Conservation (phyloP, 2,888 invertebrate genomes). For the Asteroscopus sphinx region DNA sequence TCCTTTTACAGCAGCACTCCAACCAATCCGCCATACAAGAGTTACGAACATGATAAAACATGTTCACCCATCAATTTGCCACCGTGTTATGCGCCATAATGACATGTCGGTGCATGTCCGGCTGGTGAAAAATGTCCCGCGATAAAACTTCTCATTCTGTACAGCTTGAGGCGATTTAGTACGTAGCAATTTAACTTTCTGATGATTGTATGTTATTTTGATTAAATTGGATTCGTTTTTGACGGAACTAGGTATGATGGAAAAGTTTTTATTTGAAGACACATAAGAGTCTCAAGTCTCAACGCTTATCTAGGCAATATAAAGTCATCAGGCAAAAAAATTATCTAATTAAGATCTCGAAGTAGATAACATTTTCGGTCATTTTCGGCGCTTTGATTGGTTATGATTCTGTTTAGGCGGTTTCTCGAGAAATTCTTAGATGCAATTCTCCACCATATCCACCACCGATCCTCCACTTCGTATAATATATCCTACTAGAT, state of each 20-base stretch:
- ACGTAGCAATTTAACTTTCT: slow-evolving; percentile 61
- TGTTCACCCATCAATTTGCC: slow-evolving; percentile 57
- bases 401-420: too few species aligned
- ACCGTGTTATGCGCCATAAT: slow-evolving; percentile 57
- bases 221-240: slow-evolving; percentile 44
- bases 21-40: slow-evolving; percentile 29
- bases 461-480: too few species aligned
- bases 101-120: slow-evolving; percentile 49
- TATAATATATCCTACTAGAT: too few species aligned
- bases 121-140: slow-evolving; percentile 66
- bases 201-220: slow-evolving; percentile 56
- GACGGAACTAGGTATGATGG: slow-evolving; percentile 7
- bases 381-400: too few species aligned
- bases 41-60: slow-evolving; percentile 44
- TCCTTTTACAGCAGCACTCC: slow-evolving; percentile 33
- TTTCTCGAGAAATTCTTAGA: too few species aligned
- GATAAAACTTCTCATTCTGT: slow-evolving; percentile 62
- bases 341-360: background rate
- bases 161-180: slow-evolving; percentile 61
- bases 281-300: background rate
- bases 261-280: slow-evolving; percentile 20
- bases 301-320: background rate
- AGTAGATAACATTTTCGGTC: too few species aligned
- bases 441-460: too few species aligned
- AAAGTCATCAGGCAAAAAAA: background rate